Evolutionary conservation across 2,888 invertebrate genomes (phyloP).

Genomic region (Netelia inedita): DNA sequence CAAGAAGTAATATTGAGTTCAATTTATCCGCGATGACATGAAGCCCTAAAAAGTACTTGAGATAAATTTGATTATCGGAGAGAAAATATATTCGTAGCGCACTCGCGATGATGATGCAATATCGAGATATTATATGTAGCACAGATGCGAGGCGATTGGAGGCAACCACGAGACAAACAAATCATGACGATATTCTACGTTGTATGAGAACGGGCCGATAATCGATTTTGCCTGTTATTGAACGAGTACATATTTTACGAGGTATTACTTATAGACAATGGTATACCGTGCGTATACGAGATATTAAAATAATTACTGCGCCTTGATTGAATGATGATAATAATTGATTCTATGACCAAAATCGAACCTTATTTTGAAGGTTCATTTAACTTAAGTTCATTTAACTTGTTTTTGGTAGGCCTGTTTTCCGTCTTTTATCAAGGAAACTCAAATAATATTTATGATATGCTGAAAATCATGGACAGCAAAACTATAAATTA

Average conservation of each 20-base stretch:
- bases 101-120: neutral
- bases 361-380: neutral
- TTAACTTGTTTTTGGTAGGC: neutral
- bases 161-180: neutral
- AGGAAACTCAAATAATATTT: no score
- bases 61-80: constrained; percentile 9
- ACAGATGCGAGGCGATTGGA: neutral
- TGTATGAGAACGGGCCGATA: neutral
- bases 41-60: neutral
- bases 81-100: neutral
- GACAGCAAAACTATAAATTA: no score
- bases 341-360: neutral
- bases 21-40: neutral
- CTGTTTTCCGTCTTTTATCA: no score
- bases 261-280: neutral
- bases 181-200: constrained; percentile 1
- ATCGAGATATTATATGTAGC: neutral
- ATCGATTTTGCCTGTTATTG: neutral
- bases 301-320: neutral
- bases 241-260: neutral
- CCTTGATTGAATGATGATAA: neutral
- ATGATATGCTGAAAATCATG: no score
- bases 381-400: neutral
- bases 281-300: neutral
- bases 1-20: neutral